phyloP scores from a whole-genome alignment of 92 coral and sea anemone species.

The Epizoanthus fatuus region DNA sequence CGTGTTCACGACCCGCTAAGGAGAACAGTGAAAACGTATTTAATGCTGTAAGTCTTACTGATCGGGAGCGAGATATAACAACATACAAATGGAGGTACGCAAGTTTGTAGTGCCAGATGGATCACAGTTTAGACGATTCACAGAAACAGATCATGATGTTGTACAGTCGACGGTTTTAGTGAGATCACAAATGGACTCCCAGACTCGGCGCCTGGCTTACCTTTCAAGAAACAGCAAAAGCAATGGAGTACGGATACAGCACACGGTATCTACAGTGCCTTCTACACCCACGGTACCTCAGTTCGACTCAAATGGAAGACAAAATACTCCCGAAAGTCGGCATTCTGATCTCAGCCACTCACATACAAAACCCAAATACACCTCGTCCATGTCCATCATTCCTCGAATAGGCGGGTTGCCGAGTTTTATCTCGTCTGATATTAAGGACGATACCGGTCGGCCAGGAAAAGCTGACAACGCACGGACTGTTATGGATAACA shows the following conservation, averaged over 20 bases:
- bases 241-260: not conserved
- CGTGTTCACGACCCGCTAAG: not conserved
- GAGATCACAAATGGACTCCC: not conserved
- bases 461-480: not conserved
- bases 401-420: conserved; percentile 13
- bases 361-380: not conserved
- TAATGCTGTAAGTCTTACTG: not conserved
- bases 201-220: not conserved
- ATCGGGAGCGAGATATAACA: not conserved
- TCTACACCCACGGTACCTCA: not conserved
- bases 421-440: not conserved
- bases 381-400: conserved; percentile 18
- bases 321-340: conserved; percentile 5
- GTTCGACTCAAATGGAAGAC: not conserved
- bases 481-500: not conserved
- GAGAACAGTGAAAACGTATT: not conserved
- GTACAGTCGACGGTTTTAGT: not conserved
- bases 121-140: not conserved
- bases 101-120: not conserved
- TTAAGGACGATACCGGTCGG: not conserved
- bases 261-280: not conserved
- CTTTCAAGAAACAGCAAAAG: not conserved
- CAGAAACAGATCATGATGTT: not conserved
- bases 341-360: not conserved
- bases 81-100: not conserved